Evolutionary conservation across 1,140 invertebrate species (phyloP).

Genomic region (Drosophila pseudoobscura): DNA sequence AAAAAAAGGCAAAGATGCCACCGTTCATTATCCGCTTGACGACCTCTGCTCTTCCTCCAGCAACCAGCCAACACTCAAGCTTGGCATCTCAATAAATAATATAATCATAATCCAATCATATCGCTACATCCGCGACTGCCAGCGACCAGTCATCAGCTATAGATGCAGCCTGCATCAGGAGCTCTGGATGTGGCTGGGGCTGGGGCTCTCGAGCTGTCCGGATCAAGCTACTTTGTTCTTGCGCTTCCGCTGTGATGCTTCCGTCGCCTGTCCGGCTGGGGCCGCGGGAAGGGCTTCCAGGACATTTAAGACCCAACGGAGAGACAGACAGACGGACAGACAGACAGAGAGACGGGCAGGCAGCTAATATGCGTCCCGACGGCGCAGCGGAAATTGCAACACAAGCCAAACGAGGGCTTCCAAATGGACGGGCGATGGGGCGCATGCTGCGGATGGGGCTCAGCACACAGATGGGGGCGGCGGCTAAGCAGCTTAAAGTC

Average conservation of each 20-base stretch:
- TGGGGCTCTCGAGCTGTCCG: slow-evolving; percentile 30
- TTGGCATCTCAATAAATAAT: slow-evolving; percentile 73
- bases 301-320: slow-evolving; percentile 1
- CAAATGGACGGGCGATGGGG: not conserved
- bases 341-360: slow-evolving; percentile 16
- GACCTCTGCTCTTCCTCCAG: not conserved
- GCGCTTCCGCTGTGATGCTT: slow-evolving; percentile 48
- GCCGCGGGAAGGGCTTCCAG: not conserved
- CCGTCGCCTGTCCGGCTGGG: slow-evolving; percentile 25
- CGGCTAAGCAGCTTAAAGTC: slow-evolving; percentile 73
- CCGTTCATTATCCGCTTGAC: slow-evolving; percentile 35
- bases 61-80: slow-evolving; percentile 37
- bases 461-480: slow-evolving; percentile 1
- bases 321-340: slow-evolving; percentile 18
- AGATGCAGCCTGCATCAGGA: slow-evolving; percentile 13
- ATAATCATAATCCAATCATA: slow-evolving; percentile 82
- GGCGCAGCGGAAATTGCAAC: slow-evolving; percentile 74
- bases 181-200: too few relatives aligned
- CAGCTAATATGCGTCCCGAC: slow-evolving; percentile 66
- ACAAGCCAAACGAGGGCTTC: slow-evolving; percentile 26
- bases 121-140: slow-evolving; percentile 72
- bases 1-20: slow-evolving; percentile 20
- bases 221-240: slow-evolving; percentile 50
- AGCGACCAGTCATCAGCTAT: slow-evolving; percentile 54
- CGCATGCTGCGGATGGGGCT: not conserved